phyloP scores from a whole-genome alignment of 2,113 vertebrate genomes.

The Hemiscyllium ocellatum region DNA sequence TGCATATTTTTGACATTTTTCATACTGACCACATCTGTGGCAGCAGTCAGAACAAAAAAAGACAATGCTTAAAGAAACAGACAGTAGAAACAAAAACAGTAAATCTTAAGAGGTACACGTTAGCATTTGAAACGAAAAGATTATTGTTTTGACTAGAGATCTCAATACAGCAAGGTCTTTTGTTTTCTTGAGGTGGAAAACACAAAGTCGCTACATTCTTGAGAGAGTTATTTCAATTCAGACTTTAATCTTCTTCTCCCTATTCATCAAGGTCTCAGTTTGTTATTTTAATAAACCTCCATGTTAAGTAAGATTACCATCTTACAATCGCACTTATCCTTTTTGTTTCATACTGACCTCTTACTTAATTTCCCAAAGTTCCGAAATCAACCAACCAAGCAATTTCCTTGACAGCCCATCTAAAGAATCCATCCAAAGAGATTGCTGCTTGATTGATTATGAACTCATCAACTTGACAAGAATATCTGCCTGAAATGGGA shows the following conservation, averaged over 20 bases:
- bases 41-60: not conserved
- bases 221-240: not conserved
- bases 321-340: slow-evolving; percentile 5
- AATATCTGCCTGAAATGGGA: slow-evolving; percentile 25
- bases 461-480: slow-evolving; percentile 30
- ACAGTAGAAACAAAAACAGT: not conserved
- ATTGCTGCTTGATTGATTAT: slow-evolving; percentile 29
- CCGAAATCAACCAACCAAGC: slow-evolving; percentile 9
- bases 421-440: slow-evolving; percentile 19
- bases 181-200: not conserved
- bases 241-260: not conserved
- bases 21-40: not conserved
- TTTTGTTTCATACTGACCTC: slow-evolving; percentile 1
- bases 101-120: not conserved
- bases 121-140: not conserved
- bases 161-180: not conserved
- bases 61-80: not conserved
- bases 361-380: slow-evolving; percentile 2
- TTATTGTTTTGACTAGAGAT: not conserved
- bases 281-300: not conserved
- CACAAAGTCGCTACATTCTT: not conserved
- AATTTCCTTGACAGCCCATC: slow-evolving; percentile 24
- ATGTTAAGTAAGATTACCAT: slow-evolving; percentile 15
- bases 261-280: not conserved
- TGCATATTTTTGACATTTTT: not conserved